Evolutionary conservation across 23 tunicate genomes (phyloP).

Genomic region (Halocynthia roretzi): DNA sequence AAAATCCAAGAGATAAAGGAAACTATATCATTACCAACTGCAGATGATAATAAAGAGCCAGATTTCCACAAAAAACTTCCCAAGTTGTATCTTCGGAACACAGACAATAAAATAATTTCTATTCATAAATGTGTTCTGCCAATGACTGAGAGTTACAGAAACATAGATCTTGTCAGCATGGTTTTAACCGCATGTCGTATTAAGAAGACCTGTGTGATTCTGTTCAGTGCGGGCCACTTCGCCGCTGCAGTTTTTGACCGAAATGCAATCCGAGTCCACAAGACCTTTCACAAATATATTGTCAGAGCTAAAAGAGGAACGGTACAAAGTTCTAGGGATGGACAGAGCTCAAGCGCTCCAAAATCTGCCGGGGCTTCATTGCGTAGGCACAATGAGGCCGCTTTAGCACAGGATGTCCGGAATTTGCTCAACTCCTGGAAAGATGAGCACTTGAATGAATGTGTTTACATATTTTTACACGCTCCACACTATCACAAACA

Average conservation of each 20-base stretch:
- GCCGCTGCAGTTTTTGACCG: slow-evolving; percentile 82
- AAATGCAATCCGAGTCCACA: slow-evolving; percentile 35
- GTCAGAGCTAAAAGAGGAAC: slow-evolving; percentile 92
- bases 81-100: slow-evolving; percentile 63
- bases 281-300: slow-evolving; percentile 85
- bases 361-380: slow-evolving; percentile 88
- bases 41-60: too few relatives aligned
- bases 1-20: neutral
- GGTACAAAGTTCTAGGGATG: slow-evolving; percentile 70
- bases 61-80: slow-evolving; percentile 37
- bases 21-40: too few relatives aligned
- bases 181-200: neutral
- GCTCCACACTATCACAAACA: slow-evolving; percentile 68
- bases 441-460: slow-evolving; percentile 40
- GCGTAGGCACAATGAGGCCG: slow-evolving; percentile 69
- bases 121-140: slow-evolving; percentile 36
- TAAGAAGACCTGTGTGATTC: slow-evolving; percentile 19
- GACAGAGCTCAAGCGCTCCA: slow-evolving; percentile 10
- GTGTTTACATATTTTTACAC: slow-evolving; percentile 59
- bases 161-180: neutral
- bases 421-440: slow-evolving; percentile 61
- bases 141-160: neutral
- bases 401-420: slow-evolving; percentile 43
- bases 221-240: slow-evolving; percentile 81
- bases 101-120: slow-evolving; percentile 29